Evolutionary conservation across 2,888 invertebrate species (phyloP).

Genomic region (Leptinotarsa tumamoca): DNA sequence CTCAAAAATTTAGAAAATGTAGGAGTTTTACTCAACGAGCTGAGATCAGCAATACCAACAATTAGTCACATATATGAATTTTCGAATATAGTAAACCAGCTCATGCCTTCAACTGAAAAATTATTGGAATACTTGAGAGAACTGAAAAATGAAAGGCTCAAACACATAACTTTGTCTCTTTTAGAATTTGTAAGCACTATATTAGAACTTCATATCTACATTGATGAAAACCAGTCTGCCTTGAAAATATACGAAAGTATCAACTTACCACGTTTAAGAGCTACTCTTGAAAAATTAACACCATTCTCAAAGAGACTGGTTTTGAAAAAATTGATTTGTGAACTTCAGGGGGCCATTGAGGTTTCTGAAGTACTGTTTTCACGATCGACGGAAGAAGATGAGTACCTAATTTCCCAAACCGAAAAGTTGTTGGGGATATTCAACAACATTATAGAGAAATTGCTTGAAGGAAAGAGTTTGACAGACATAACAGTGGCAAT

Average conservation of each 20-base stretch:
- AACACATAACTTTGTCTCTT: slow-evolving; percentile 46
- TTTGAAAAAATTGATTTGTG: slow-evolving; percentile 27
- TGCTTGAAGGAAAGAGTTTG: neutral
- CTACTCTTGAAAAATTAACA: slow-evolving; percentile 13
- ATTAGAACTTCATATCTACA: slow-evolving; percentile 36
- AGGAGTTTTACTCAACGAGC: slow-evolving; percentile 44
- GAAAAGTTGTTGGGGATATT: slow-evolving; percentile 31
- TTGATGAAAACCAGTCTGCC: slow-evolving; percentile 12
- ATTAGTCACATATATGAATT: slow-evolving; percentile 38
- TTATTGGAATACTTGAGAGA: slow-evolving; percentile 40
- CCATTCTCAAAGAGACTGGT: slow-evolving; percentile 8
- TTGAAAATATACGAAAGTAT: neutral
- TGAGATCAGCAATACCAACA: slow-evolving; percentile 42
- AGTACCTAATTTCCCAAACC: slow-evolving; percentile 26
- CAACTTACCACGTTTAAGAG: slow-evolving; percentile 22
- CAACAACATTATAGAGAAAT: neutral
- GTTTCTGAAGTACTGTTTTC: slow-evolving; percentile 29
- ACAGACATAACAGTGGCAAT: neutral
- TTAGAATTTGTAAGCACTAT: slow-evolving; percentile 43
- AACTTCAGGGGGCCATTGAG: slow-evolving; percentile 27
- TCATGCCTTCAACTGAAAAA: slow-evolving; percentile 36
- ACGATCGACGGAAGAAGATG: slow-evolving; percentile 19
- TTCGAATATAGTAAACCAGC: slow-evolving; percentile 36
- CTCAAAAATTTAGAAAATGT: slow-evolving; percentile 44
- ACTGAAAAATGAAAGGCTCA: slow-evolving; percentile 45